Base-by-base conservation (phyloP, 2,113 vertebrate species). In the Tapirus terrestris region DNA sequence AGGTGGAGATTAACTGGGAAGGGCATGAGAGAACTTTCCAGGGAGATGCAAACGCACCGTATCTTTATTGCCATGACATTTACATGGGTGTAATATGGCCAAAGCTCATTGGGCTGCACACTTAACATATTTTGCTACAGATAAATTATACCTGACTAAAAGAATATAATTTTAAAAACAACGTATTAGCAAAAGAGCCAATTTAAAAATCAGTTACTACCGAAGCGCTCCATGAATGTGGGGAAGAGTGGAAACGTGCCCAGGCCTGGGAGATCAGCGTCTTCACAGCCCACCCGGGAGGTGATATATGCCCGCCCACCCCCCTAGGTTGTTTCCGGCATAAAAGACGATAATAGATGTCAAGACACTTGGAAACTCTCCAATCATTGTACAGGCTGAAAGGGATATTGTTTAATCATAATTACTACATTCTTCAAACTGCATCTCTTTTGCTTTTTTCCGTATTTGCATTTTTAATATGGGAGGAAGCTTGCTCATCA, bases 401-500 rank as follows among this genome's bases (percentile, higher is more conserved):
- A 60, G 20, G 33, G 7, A 1, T 61, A 45, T 33, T n/a, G 18
- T 83, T 80, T 89, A 81, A 95, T 36, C 75, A 39, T 29, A 8
- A 31, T 68, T 51, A 65, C 18, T 51, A 72, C 48, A 68, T 89
- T 93, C 86, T 79, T 77, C 79, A 82, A 67, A 92, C 33, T 36
- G 18, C 20, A 48, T 94, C 36, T 58, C 43, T 85, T 27, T 83
- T 67, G 27, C 16, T 14, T 91, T 96, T 86, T 75, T 58, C 29
- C 51, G 18, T 92, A 79, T 91, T 83, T 95, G 63, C 48, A 53
- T 67, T 96, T 94, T 96, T 95, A 94, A 65, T 65, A 29, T 65
- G 81, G 23, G 97, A 68, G 17, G 72, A 81, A 13, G 0, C 31
- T 60, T 96, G 33, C 11, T 84, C 63, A 56, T 81, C 45, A 21